Conservation (phyloP, 2,797 vertebrate species). For the Cyprinodon diabolis region DNA sequence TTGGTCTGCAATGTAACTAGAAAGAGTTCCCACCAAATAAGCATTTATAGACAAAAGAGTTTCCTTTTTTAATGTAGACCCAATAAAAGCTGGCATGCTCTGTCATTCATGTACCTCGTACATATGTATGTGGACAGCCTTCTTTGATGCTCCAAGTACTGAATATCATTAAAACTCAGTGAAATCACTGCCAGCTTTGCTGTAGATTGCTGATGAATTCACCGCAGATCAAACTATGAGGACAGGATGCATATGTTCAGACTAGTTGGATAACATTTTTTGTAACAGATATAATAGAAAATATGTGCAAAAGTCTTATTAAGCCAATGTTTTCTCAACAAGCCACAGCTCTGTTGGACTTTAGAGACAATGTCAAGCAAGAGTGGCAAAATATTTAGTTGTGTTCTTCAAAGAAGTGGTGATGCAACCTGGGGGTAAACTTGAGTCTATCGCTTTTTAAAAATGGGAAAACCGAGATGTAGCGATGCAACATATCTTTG, state of each 20-base stretch:
- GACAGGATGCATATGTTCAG: not conserved
- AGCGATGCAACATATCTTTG: not conserved
- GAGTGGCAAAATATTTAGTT: not conserved
- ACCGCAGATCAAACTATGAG: not conserved
- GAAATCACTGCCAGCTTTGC: slow-evolving; percentile 1
- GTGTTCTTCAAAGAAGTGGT: slow-evolving; percentile 2
- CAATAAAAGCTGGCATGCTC: not conserved
- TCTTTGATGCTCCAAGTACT: slow-evolving; percentile 6
- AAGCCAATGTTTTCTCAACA: not conserved
- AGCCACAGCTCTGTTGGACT: not conserved
- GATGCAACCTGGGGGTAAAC: slow-evolving; percentile 9
- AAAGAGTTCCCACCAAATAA: not conserved
- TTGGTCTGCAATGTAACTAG: slow-evolving; percentile 7
- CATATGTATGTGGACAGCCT: slow-evolving; percentile 2
- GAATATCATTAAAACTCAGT: slow-evolving; percentile 23
- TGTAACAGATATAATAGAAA: not conserved
- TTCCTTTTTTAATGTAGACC: not conserved
- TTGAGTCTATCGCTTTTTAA: not conserved
- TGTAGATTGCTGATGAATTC: not conserved
- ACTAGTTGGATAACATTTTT: not conserved
- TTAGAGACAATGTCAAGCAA: not conserved
- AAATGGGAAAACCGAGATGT: not conserved
- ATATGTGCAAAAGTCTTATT: not conserved
- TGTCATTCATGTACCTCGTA: not conserved
- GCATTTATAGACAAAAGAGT: not conserved